Conservation (phyloP, 2,113 vertebrate species). For the Eubucco bourcierii region DNA sequence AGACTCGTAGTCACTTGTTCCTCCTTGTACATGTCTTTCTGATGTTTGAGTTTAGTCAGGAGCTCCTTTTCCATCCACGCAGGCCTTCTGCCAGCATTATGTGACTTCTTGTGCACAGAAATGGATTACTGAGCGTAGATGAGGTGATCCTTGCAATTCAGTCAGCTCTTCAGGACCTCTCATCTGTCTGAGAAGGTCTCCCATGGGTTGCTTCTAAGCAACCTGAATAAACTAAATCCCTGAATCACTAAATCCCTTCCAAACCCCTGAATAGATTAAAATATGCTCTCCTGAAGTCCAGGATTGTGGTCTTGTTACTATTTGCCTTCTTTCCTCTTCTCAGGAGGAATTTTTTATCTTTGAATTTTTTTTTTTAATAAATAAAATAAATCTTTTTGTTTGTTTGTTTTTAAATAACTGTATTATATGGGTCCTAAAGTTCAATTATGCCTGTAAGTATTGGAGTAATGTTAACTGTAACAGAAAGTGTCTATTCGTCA, state of each 20-base stretch:
- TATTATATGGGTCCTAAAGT: neutral
- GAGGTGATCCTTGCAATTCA: neutral
- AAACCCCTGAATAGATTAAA: neutral
- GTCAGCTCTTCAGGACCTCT: neutral
- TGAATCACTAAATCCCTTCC: too few species aligned
- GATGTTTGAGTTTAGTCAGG: neutral
- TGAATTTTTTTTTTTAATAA: too few species aligned
- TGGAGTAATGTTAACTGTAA: neutral
- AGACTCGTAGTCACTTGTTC: neutral
- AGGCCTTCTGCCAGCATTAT: neutral
- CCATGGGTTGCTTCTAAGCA: neutral
- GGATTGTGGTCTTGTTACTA: neutral
- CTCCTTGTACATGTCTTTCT: neutral
- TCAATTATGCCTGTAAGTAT: neutral
- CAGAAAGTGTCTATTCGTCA: neutral
- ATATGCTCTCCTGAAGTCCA: neutral
- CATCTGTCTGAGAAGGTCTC: neutral
- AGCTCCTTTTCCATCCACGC: neutral
- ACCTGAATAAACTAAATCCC: neutral
- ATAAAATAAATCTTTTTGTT: neutral
- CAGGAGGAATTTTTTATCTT: neutral
- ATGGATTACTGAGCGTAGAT: neutral
- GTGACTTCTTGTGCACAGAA: neutral
- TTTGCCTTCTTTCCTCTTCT: neutral
- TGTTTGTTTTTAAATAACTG: neutral